phyloP scores from a whole-genome alignment of 2,797 vertebrate species.

The Acanthiza pusilla region DNA sequence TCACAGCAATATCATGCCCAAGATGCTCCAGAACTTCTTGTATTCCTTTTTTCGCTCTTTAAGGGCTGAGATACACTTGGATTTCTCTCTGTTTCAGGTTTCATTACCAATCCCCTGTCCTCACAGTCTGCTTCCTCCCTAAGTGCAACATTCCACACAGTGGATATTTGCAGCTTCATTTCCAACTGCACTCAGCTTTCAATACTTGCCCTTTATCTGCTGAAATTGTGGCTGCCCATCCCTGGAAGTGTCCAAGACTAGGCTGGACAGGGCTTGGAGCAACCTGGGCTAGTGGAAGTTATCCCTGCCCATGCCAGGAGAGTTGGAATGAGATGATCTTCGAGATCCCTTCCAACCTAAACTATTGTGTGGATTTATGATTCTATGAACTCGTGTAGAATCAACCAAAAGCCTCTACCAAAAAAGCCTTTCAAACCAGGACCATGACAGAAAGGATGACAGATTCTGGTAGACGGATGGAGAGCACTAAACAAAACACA shows the following conservation, averaged over 20 bases:
- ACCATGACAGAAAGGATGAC: background rate
- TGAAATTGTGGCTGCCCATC: rapidly evolving
- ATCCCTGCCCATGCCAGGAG: background rate
- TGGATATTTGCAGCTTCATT: background rate
- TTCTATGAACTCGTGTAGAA: background rate
- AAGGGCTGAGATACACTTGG: background rate
- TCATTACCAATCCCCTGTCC: no score
- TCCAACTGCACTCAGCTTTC: background rate
- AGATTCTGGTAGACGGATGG: background rate
- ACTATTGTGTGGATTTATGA: background rate
- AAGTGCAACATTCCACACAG: rapidly evolving
- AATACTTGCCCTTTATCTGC: background rate
- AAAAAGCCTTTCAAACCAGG: background rate
- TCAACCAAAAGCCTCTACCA: background rate
- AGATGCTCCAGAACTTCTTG: background rate
- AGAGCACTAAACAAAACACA: background rate
- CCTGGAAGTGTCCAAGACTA: background rate
- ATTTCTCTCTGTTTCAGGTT: background rate
- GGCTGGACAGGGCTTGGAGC: background rate
- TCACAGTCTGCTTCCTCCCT: background rate
- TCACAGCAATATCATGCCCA: background rate
- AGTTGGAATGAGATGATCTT: background rate
- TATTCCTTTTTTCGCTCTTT: background rate
- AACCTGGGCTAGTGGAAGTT: no score
- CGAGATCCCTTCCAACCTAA: background rate